These are phyloP conservation scores for Drosophila kambysellisi DNA, from an alignment of 2,888 invertebrate genomes.

Conservation along the genomic window DNA sequence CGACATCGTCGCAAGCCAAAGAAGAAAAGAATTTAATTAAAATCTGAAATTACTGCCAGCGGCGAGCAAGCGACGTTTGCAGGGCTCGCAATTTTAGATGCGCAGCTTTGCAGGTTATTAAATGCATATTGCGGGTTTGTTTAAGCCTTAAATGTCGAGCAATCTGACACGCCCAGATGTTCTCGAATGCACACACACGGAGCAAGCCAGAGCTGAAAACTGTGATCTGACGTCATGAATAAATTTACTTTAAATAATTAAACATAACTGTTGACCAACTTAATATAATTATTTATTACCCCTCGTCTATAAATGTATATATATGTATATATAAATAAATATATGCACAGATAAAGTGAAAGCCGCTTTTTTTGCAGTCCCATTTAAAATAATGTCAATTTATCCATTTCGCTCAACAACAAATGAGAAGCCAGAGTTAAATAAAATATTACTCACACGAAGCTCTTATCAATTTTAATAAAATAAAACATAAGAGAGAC, in stretches of 20 bases:
- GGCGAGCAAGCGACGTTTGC: slow-evolving; percentile 54
- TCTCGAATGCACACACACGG: slow-evolving; percentile 19
- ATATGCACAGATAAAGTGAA: slow-evolving; percentile 9
- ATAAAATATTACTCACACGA: slow-evolving; percentile 24
- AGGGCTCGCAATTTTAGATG: slow-evolving; percentile 66
- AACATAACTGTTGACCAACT: slow-evolving; percentile 23
- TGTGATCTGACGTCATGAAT: slow-evolving; percentile 40
- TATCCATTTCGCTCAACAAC: slow-evolving; percentile 23
- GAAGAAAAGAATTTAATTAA: slow-evolving; percentile 78
- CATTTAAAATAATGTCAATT: slow-evolving; percentile 56
- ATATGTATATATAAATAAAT: neutral
- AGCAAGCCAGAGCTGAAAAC: neutral
- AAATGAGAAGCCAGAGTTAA: neutral
- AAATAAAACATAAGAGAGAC: slow-evolving; percentile 35
- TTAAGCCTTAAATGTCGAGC: slow-evolving; percentile 35
- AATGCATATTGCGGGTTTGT: slow-evolving; percentile 51
- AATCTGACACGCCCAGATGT: slow-evolving; percentile 25
- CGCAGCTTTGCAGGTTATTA: slow-evolving; percentile 52
- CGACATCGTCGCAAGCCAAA: slow-evolving; percentile 42
- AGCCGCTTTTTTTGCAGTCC: slow-evolving; percentile 25
- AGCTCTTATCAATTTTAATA: slow-evolving; percentile 50
- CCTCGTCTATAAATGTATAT: neutral
- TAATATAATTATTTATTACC: slow-evolving; percentile 61
- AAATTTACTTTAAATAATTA: slow-evolving; percentile 52
- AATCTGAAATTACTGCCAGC: slow-evolving; percentile 74